phyloP scores from a whole-genome alignment of 2,888 invertebrate species.

The Dilophus febrilis region DNA sequence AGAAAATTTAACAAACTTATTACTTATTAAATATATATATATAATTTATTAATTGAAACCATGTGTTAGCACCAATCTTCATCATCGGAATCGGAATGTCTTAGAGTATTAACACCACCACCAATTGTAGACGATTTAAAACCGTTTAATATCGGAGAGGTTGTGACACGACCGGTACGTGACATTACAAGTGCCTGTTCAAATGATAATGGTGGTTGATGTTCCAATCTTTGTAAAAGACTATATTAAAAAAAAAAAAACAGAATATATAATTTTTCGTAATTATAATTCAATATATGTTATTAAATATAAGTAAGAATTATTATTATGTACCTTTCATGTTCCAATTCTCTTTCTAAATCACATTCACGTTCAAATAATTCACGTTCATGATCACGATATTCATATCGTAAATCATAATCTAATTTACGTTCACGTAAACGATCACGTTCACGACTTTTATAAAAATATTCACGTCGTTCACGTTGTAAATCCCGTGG shows the following conservation, averaged over 20 bases:
- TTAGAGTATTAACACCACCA: slow-evolving; percentile 35
- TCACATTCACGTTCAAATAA: slow-evolving; percentile 28
- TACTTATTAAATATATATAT: no score
- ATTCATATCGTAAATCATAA: slow-evolving; percentile 29
- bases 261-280: no score
- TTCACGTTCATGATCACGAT: slow-evolving; percentile 29
- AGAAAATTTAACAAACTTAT: no score
- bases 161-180: slow-evolving; percentile 53
- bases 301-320: no score
- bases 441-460: slow-evolving; percentile 29
- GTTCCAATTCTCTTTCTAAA: slow-evolving; percentile 29
- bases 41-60: no score
- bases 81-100: slow-evolving; percentile 68
- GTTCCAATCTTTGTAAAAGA: slow-evolving; percentile 23
- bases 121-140: slow-evolving; percentile 59
- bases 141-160: slow-evolving; percentile 77
- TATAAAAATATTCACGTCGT: slow-evolving; percentile 25
- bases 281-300: no score
- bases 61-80: slow-evolving; percentile 74
- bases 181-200: slow-evolving; percentile 65
- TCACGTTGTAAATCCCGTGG: slow-evolving; percentile 19
- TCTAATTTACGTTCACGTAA: slow-evolving; percentile 28
- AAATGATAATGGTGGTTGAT: slow-evolving; percentile 44
- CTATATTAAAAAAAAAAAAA: no score
- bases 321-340: slow-evolving; percentile 24